Evolutionary conservation across 2,888 invertebrate species (phyloP), one percentile per base, ranked within the genome.

Genomic region (Quadroppia sp.): DNA sequence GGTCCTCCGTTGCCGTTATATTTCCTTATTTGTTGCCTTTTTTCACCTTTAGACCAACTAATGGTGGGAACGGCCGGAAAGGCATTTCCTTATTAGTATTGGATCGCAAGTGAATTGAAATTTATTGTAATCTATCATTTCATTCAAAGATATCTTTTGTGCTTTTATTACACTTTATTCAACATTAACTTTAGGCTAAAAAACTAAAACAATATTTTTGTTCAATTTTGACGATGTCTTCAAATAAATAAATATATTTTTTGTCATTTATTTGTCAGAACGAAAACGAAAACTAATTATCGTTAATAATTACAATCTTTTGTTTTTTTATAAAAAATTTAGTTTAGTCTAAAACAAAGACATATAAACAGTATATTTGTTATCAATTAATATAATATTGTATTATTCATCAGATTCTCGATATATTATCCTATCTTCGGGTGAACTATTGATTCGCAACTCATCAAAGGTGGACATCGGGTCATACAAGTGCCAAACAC

Each of bases 371-470:
- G n/a, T n/a, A n/a, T n/a, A n/a, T n/a, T n/a, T n/a, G n/a, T n/a
- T n/a, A n/a, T n/a, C n/a, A n/a, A n/a, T n/a, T 48, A 6, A n/a
- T n/a, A n/a, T 48, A 7, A 48, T n/a, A n/a, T n/a, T n/a, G n/a
- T n/a, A n/a, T n/a, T 48, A 48, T 13, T n/a, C n/a, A 48, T 11
- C 25, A 74, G 74, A 74, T 74, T 70, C 74, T 28, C 72, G 70
- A 17, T 75, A 53, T 32, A 83, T 91, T 80, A 89, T 89, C 77
- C 86, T 89, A 1, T 88, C 89, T 53, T 87, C 88, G 67, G 89
- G 89, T 17, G 87, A 89, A 76, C 85, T 93, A 72, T 88, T 91
- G 79, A 87, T 93, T 73, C 87, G 91, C 50, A 86, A 89, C 15
- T 88, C 89, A 59, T 86, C 88, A 36, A 78, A 79, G 42, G 78